Evolutionary conservation across 2,113 vertebrate species (phyloP).

Genomic region (Erinaceus europaeus): DNA sequence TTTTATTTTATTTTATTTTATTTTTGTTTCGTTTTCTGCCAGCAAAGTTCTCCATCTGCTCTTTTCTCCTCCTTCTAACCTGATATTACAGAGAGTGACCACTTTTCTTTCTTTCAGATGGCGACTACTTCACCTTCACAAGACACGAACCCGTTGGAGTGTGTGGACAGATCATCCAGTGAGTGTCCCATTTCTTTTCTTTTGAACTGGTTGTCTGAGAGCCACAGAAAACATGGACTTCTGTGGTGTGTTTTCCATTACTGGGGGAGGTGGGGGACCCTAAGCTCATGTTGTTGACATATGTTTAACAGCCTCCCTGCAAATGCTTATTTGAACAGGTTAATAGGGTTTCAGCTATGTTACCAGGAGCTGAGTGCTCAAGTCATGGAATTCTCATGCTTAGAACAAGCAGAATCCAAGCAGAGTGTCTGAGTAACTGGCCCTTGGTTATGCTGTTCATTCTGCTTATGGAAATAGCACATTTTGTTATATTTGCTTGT

Average conservation of each 20-base stretch:
- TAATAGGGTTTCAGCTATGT: constrained; percentile 81
- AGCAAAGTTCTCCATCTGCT: background rate
- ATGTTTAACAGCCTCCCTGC: constrained; percentile 86
- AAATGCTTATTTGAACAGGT: constrained; percentile 88
- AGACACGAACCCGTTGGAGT: constrained; percentile 98
- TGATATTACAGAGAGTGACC: constrained; percentile 75
- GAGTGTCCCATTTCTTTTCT: constrained; percentile 89
- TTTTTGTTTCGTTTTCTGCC: background rate
- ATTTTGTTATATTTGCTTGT: constrained; percentile 81
- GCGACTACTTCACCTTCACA: constrained; percentile 98
- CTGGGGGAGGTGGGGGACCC: constrained; percentile 59
- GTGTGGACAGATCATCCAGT: constrained; percentile 99
- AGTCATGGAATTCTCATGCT: constrained; percentile 83
- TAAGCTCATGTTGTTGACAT: constrained; percentile 84
- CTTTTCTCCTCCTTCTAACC: constrained; percentile 62
- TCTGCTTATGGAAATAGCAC: constrained; percentile 80
- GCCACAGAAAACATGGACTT: constrained; percentile 80
- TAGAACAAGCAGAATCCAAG: constrained; percentile 83
- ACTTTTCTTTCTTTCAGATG: constrained; percentile 89
- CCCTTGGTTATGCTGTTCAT: constrained; percentile 76
- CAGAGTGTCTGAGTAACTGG: constrained; percentile 78
- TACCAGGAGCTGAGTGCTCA: constrained; percentile 81
- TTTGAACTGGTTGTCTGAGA: constrained; percentile 80
- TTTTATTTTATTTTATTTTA: no score
- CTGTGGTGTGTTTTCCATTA: constrained; percentile 83